phyloP scores from a whole-genome alignment of 2,113 vertebrate genomes.

The Okapia johnstoni region DNA sequence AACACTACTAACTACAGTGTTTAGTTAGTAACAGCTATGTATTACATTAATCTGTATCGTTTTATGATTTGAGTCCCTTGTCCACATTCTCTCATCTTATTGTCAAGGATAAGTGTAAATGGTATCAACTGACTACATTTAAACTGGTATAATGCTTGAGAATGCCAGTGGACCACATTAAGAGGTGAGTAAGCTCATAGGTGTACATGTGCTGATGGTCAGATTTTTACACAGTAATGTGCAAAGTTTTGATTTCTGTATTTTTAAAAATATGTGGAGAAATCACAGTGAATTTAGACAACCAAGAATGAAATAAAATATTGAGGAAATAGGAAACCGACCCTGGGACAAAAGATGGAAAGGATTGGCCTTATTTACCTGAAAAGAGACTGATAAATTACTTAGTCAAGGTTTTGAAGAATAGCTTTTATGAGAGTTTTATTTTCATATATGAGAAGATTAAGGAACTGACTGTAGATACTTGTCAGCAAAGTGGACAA shows the following conservation, averaged over 20 bases:
- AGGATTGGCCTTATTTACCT: not conserved
- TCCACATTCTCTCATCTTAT: not conserved
- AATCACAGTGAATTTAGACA: slow-evolving; percentile 22
- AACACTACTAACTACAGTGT: not conserved
- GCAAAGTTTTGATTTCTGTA: not conserved
- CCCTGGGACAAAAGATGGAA: not conserved
- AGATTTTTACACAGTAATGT: not conserved
- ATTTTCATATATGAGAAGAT: not conserved
- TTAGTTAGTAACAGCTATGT: not conserved
- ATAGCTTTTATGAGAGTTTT: not conserved
- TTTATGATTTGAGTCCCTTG: not conserved
- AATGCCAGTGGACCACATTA: not conserved
- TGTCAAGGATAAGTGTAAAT: not conserved
- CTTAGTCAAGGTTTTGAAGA: not conserved
- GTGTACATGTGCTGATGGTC: not conserved
- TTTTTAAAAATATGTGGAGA: not conserved
- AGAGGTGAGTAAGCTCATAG: not conserved
- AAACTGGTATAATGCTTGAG: not conserved
- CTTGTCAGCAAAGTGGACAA: not conserved
- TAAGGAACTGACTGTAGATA: not conserved
- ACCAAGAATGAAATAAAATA: not conserved
- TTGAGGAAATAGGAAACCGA: not conserved
- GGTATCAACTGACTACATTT: not conserved
- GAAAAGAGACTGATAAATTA: not conserved
- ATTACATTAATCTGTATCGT: not conserved